Percentiles rank a stretch among this genome's conserved stretches.
These are phyloP conservation scores for Himalopsyche japonica DNA, from an alignment of 2,888 invertebrate species.

Conservation along the genomic window DNA sequence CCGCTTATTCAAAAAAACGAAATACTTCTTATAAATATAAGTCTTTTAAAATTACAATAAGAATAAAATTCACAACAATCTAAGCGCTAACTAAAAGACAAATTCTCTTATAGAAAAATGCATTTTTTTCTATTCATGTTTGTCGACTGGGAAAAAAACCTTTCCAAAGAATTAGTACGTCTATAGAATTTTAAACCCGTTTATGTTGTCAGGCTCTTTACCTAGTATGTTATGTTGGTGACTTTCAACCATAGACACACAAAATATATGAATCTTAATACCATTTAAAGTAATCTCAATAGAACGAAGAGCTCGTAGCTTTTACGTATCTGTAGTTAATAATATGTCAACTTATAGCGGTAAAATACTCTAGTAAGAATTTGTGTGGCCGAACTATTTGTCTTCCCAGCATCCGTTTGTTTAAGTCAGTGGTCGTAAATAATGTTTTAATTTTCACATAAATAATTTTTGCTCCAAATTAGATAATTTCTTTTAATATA, in stretches of 20 bases:
- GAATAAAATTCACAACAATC: background rate
- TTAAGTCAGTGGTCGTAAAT: conserved; percentile 2
- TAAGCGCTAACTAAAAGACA: conserved; percentile 3
- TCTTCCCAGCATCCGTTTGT: conserved; percentile 33
- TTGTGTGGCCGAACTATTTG: background rate
- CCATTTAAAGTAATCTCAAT: background rate
- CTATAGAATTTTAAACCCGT: conserved; percentile 25
- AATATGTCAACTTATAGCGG: background rate
- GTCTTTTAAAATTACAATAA: background rate
- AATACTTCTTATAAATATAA: too few relatives aligned
- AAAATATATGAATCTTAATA: background rate
- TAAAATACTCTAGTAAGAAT: background rate
- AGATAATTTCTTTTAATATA: too few relatives aligned
- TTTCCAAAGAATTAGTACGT: conserved; percentile 20
- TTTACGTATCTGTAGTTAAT: background rate
- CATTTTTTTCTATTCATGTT: conserved; percentile 23
- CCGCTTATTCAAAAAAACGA: background rate
- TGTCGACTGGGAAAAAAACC: conserved; percentile 9
- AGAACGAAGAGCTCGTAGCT: background rate
- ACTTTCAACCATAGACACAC: conserved; percentile 13
- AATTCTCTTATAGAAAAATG: conserved; percentile 28
- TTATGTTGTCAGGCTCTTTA: conserved; percentile 13
- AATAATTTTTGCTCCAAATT: too few relatives aligned
- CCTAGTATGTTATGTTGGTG: conserved; percentile 16
- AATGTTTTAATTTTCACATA: too few relatives aligned